Evolutionary conservation across 2,888 invertebrate genomes (phyloP), one percentile per base, ranked within the genome.

Genomic region (Heteromurus nitidus): DNA sequence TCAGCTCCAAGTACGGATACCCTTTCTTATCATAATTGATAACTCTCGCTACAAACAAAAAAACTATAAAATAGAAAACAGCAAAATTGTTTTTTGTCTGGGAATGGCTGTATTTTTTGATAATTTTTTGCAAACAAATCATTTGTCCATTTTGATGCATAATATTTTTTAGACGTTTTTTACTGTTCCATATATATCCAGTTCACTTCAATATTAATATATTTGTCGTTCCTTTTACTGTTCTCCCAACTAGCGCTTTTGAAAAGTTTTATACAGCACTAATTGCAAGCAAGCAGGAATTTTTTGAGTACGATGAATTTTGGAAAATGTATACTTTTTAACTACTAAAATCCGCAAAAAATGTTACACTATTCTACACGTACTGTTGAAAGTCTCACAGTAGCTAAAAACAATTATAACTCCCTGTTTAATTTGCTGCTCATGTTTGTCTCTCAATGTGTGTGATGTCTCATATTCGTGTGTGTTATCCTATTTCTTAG

Each of bases 371-470:
- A 24, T 64, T 60, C 13, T 65, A 11, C 70, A 70, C 79, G 79
- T 79, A 79, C 79, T 79, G 70, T 70, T 79, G 79, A 79, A 79
- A 79, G 79, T 79, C 79, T 79, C 79, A 79, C 79, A 79, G 79
- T 79, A 79, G 79, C 79, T 58, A 55, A 31, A 76, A 26, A 20
- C 30, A 70, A 36, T 13, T 22, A n/a, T 70, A 58, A 67, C 28
- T 16, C 18, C 7, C 28, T 28, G 18, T 13, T 16, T 44, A 7
- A 44, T 42, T 65, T 69, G 60, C 62, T 77, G 50, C 69, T 62
- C 50, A 44, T 18, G 36, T 20, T 13, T 31, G 18, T 53, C 31
- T 74, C 26, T 31, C 7, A 2, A 16, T 18, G n/a, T n/a, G n/a
- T n/a, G n/a, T n/a, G n/a, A n/a, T n/a, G n/a, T n/a, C n/a, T n/a